Evolutionary conservation across 2,113 vertebrate genomes (phyloP), one percentile per base, ranked within the genome.

Genomic region (Mastomys natalensis): DNA sequence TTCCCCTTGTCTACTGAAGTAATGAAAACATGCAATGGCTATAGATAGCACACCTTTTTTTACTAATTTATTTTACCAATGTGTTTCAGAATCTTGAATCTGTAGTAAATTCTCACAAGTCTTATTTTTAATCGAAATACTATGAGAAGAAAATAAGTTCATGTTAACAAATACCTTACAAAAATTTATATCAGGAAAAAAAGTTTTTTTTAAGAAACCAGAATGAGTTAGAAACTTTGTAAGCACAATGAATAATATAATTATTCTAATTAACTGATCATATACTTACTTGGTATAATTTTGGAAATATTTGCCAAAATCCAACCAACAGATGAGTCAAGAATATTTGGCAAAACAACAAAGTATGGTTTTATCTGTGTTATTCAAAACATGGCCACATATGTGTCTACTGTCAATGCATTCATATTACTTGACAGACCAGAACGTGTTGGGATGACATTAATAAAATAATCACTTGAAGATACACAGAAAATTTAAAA

Each of bases 81-180:
- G n/a, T 90, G 1, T 55, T 96, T 88, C 89, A 93, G 51, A 73
- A 92, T 64, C 31, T 21, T 13, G 93, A 95, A 76, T 2, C 1
- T 87, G 88, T 51, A 84, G 48, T 58, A 12, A 86, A 97, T 95
- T 97, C 95, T n/a, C 81, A 29, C 34, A n/a, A 94, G 72, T 53
- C 37, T 34, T 86, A 81, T 86, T 98, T 97, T 97, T 37, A 80
- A 95, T 34, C 68, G 86, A 2, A 86, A 64, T 74, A 87, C 16
- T 37, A 1, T 45, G 91, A 40, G 3, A 92, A 68, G 76, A 92
- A 62, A 37, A 93, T 81, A 86, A 40, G 84, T 87, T 95, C 91
- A 92, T 12, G 64, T 26, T 64, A 85, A 15, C 68, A 45, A 95
- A 86, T 37, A 1, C 1, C 37, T 91, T 96, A 73, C 66, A 72